Percentiles rank a stretch among this genome's conserved stretches.
Evolutionary conservation across 1,140 invertebrate species (phyloP).

Genomic region (Pseudomyrmex sp.): DNA sequence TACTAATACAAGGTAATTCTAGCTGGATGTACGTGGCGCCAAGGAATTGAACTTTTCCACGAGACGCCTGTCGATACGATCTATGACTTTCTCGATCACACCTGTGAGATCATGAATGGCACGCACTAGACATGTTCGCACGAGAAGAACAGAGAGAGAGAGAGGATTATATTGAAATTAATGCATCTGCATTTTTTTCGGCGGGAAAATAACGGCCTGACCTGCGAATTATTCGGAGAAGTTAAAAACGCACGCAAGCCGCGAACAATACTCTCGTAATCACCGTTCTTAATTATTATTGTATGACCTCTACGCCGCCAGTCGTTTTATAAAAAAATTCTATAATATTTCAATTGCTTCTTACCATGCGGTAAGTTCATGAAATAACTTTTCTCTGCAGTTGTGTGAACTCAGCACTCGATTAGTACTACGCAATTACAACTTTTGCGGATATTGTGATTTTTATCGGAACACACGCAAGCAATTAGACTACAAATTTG

Average conservation of each 20-base stretch:
- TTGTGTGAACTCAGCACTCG: too few species aligned
- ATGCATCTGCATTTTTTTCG: constrained; percentile 45
- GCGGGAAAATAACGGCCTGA: constrained; percentile 40
- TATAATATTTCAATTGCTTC: constrained; percentile 28
- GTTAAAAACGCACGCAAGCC: constrained; percentile 12
- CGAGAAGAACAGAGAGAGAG: constrained; percentile 6
- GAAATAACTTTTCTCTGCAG: background rate
- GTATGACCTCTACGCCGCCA: too few species aligned
- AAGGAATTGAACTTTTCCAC: constrained; percentile 71
- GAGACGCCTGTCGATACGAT: constrained; percentile 67
- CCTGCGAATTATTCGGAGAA: constrained; percentile 59
- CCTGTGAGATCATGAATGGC: constrained; percentile 55
- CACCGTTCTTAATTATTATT: constrained; percentile 25
- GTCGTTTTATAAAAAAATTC: background rate
- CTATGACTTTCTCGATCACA: constrained; percentile 72
- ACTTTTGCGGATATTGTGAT: background rate
- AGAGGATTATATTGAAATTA: constrained; percentile 55
- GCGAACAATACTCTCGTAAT: constrained; percentile 36
- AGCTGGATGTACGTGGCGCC: constrained; percentile 56
- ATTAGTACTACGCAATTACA: background rate
- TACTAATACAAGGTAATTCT: too few species aligned
- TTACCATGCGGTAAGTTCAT: background rate
- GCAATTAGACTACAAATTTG: background rate
- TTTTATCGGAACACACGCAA: background rate
- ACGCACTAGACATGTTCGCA: constrained; percentile 22